A percentile compares a stretch with the other conserved stretches of the same genome.
These are phyloP conservation scores for Globicephala melas DNA, from an alignment of 2,113 vertebrate genomes.

Conservation along the genomic window DNA sequence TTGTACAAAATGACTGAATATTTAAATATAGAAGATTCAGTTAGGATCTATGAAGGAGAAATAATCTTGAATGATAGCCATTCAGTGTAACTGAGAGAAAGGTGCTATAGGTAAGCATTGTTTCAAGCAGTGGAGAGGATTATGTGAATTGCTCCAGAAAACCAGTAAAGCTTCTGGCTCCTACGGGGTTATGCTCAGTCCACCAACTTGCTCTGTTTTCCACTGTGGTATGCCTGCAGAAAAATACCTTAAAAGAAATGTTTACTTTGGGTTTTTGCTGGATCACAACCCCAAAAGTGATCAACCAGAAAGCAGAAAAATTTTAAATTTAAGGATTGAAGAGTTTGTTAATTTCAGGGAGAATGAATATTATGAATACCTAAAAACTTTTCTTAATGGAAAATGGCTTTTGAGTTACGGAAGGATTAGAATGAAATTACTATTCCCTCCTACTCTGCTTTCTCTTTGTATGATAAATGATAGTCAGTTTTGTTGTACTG, in stretches of 20 bases:
- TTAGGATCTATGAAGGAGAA: neutral
- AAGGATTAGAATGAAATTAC: constrained; percentile 66
- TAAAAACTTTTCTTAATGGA: constrained; percentile 65
- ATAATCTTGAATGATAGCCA: neutral
- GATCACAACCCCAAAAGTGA: constrained; percentile 68
- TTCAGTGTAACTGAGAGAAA: neutral
- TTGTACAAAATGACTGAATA: neutral
- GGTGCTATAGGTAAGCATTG: neutral
- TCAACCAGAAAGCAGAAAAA: constrained; percentile 73
- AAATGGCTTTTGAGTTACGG: constrained; percentile 61
- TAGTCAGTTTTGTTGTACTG: neutral
- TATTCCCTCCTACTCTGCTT: constrained; percentile 36
- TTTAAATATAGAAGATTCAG: neutral
- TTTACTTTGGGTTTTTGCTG: constrained; percentile 59
- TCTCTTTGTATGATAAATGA: constrained; percentile 56
- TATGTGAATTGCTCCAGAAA: neutral
- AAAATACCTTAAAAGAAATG: constrained; percentile 41
- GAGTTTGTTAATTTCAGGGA: constrained; percentile 66
- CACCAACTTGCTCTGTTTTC: constrained; percentile 16
- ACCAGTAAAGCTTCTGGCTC: neutral
- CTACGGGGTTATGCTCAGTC: neutral
- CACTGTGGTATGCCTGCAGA: neutral
- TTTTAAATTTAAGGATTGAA: constrained; percentile 68
- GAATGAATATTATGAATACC: constrained; percentile 62
- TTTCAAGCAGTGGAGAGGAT: neutral